phyloP scores from a whole-genome alignment of 92 coral and sea anemone species.

The Hydrozoanthus gracilis region DNA sequence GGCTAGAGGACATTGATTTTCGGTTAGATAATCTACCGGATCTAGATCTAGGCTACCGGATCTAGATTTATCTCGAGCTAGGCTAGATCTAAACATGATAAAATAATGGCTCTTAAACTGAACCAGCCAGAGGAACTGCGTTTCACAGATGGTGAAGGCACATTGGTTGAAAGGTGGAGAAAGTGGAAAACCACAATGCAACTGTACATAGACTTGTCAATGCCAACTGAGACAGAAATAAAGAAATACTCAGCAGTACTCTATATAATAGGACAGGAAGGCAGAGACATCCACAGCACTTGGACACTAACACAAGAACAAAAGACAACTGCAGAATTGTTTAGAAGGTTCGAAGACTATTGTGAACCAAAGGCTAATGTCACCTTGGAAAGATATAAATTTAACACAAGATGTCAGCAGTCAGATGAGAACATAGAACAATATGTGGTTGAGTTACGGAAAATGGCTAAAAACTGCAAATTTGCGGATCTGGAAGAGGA shows the following conservation, averaged over 20 bases:
- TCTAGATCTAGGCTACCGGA: background rate
- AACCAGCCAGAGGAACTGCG: conserved; percentile 34
- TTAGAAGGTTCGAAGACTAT: conserved; percentile 41
- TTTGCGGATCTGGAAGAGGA: conserved; percentile 50
- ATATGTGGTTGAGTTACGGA: conserved; percentile 43
- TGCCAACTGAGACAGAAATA: conserved; percentile 12
- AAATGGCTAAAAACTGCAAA: conserved; percentile 12
- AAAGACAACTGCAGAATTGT: conserved; percentile 20
- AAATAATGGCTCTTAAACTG: conserved; percentile 22
- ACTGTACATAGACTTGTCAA: conserved; percentile 9
- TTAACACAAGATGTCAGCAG: conserved; percentile 43
- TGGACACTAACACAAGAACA: conserved; percentile 7
- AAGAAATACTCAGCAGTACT: conserved; percentile 20
- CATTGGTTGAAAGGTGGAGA: conserved; percentile 31
- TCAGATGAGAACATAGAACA: conserved; percentile 38
- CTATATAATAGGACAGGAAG: conserved; percentile 31
- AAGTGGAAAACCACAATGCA: conserved; percentile 25
- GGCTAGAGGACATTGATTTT: too few species aligned
- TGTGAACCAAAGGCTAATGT: conserved; percentile 27
- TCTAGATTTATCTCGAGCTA: background rate
- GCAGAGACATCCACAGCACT: conserved; percentile 39
- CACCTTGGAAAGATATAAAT: conserved; percentile 38
- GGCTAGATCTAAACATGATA: background rate
- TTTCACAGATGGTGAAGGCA: conserved; percentile 10
- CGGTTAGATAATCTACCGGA: too few species aligned